Percentiles rank a stretch among this genome's conserved stretches.
phyloP scores from a whole-genome alignment of 64 coral and sea anemone species.

The Astreopora myriophthalma region DNA sequence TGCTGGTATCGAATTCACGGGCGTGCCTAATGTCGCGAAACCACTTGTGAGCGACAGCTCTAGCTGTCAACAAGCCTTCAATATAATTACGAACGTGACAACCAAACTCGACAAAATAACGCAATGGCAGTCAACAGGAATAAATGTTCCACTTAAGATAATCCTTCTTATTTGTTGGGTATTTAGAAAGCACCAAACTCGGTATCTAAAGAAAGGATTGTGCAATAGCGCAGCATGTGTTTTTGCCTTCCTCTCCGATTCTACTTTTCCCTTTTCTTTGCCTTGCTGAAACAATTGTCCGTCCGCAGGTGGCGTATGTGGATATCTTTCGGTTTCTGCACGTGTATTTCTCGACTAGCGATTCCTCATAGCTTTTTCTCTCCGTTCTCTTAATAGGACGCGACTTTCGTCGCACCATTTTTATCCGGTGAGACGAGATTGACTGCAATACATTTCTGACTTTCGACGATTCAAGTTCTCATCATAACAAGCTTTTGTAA shows the following conservation, averaged over 20 bases:
- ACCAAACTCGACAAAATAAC: slow-evolving; percentile 62
- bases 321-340: slow-evolving; percentile 56
- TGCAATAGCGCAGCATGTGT: neutral
- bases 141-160: slow-evolving; percentile 63
- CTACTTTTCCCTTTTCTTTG: neutral
- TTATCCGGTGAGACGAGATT: slow-evolving; percentile 68
- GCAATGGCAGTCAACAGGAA: slow-evolving; percentile 47
- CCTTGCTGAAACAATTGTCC: slow-evolving; percentile 29
- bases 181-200: neutral
- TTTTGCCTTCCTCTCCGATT: neutral
- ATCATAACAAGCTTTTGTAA: slow-evolving; percentile 90
- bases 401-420: neutral
- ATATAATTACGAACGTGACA: slow-evolving; percentile 82
- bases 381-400: neutral
- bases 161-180: slow-evolving; percentile 21
- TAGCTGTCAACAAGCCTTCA: slow-evolving; percentile 78
- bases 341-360: slow-evolving; percentile 40
- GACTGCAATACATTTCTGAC: slow-evolving; percentile 31
- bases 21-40: slow-evolving; percentile 73
- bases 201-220: neutral
- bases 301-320: slow-evolving; percentile 73
- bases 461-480: slow-evolving; percentile 47
- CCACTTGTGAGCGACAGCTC: slow-evolving; percentile 89
- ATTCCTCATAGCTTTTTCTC: slow-evolving; percentile 29
- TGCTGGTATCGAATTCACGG: slow-evolving; percentile 78